phyloP scores from a whole-genome alignment of 2,113 vertebrate genomes.

The Myrmecobius fasciatus region DNA sequence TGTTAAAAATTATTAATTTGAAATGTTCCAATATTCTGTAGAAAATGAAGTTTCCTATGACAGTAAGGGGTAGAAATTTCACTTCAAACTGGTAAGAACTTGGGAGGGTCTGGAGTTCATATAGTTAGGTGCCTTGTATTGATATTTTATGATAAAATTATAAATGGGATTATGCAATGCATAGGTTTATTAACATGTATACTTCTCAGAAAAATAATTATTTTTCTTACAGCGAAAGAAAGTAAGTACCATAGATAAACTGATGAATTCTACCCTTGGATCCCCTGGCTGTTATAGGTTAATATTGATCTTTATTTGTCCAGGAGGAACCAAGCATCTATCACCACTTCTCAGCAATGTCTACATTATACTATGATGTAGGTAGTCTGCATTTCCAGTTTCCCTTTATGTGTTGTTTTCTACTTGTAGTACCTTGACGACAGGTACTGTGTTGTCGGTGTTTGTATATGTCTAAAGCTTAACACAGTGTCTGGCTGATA shows the following conservation, averaged over 20 bases:
- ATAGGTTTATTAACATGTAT: background rate
- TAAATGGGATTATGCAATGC: background rate
- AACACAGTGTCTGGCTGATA: background rate
- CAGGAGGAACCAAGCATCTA: background rate
- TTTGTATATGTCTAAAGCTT: background rate
- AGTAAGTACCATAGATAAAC: too few species aligned
- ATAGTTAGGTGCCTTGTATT: constrained; percentile 17
- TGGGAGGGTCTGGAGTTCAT: background rate
- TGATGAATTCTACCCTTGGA: background rate
- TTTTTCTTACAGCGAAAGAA: constrained; percentile 46
- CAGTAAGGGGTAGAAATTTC: background rate
- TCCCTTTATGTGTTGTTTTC: background rate
- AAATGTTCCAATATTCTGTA: background rate
- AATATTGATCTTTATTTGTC: background rate
- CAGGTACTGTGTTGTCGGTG: background rate
- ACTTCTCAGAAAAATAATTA: constrained; percentile 36
- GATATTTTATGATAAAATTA: background rate
- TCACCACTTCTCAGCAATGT: background rate
- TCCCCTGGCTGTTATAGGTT: background rate
- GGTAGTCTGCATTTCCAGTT: background rate
- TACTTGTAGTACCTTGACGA: background rate
- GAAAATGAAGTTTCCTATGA: constrained; percentile 20
- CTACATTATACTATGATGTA: background rate
- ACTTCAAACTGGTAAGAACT: background rate
- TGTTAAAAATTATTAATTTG: background rate